These are phyloP conservation scores for Monopis laevigella DNA, from an alignment of 2,888 invertebrate genomes.

Conservation along the genomic window DNA sequence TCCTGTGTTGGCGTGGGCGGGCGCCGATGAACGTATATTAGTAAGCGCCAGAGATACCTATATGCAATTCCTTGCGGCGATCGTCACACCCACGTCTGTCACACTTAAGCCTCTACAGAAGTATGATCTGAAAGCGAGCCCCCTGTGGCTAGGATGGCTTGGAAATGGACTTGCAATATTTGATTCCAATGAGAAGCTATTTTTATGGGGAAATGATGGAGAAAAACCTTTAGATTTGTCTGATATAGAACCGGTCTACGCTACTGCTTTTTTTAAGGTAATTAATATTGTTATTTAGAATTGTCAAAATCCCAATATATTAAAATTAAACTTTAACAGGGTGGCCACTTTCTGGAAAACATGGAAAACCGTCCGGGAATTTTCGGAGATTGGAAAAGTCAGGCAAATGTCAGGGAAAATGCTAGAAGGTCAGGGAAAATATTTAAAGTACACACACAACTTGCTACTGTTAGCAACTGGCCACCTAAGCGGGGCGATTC, in stretches of 20 bases:
- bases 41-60: slow-evolving; percentile 85
- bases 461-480: no score
- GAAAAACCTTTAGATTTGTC: slow-evolving; percentile 85
- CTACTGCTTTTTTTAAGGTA: slow-evolving; percentile 87
- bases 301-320: no score
- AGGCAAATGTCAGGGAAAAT: no score
- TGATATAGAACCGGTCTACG: slow-evolving; percentile 83
- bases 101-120: slow-evolving; percentile 71
- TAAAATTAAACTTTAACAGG: no score
- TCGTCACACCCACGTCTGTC: slow-evolving; percentile 46
- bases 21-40: slow-evolving; percentile 78
- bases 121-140: slow-evolving; percentile 71
- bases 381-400: no score
- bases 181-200: slow-evolving; percentile 86
- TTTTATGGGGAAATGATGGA: slow-evolving; percentile 90
- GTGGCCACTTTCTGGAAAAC: no score
- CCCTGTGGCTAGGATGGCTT: slow-evolving; percentile 76
- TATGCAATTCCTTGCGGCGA: slow-evolving; percentile 86
- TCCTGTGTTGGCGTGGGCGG: slow-evolving; percentile 90
- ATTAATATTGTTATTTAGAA: no score
- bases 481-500: no score
- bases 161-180: slow-evolving; percentile 86
- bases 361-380: no score
- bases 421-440: no score
- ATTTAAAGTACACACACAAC: no score